Percentiles rank a stretch among this genome's conserved stretches.
These are phyloP conservation scores for Melieria picta DNA, from an alignment of 2,888 invertebrate species.

Conservation along the genomic window DNA sequence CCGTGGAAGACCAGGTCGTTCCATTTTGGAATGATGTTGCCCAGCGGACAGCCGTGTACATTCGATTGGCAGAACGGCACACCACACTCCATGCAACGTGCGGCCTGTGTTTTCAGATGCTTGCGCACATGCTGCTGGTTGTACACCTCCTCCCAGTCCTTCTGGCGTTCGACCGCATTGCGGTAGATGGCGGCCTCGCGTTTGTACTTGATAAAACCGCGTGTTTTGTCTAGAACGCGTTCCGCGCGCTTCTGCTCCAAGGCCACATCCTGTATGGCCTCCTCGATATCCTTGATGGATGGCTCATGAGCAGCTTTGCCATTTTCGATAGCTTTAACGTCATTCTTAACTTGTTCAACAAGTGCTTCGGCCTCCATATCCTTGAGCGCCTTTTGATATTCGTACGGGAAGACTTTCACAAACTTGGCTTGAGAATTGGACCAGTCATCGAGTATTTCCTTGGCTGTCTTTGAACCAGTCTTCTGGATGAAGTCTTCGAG, in stretches of 20 bases:
- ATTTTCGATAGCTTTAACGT: slow-evolving; percentile 56
- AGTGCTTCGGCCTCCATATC: slow-evolving; percentile 69
- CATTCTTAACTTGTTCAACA: slow-evolving; percentile 52
- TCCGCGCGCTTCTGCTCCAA: slow-evolving; percentile 84
- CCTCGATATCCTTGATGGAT: slow-evolving; percentile 85
- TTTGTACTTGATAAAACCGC: slow-evolving; percentile 96
- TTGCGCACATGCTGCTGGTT: slow-evolving; percentile 86
- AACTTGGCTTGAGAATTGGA: slow-evolving; percentile 79
- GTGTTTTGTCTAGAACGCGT: slow-evolving; percentile 82
- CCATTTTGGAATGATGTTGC: slow-evolving; percentile 99
- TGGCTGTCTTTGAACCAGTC: slow-evolving; percentile 89
- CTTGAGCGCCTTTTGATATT: slow-evolving; percentile 91
- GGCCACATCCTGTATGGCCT: slow-evolving; percentile 81
- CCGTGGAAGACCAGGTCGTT: slow-evolving; percentile 95
- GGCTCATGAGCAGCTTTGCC: slow-evolving; percentile 66
- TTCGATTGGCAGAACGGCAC: slow-evolving; percentile 97
- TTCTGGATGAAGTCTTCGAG: slow-evolving; percentile 86
- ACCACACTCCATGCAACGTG: slow-evolving; percentile 98
- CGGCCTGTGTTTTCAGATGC: slow-evolving; percentile 90
- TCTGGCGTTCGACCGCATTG: slow-evolving; percentile 81
- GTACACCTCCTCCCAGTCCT: slow-evolving; percentile 98
- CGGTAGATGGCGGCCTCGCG: slow-evolving; percentile 89
- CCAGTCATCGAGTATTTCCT: slow-evolving; percentile 83
- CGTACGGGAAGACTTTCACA: slow-evolving; percentile 96
- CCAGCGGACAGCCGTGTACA: slow-evolving; percentile 94